Conservation (phyloP, 2,888 invertebrate species). For the Diarsia brunnea region DNA sequence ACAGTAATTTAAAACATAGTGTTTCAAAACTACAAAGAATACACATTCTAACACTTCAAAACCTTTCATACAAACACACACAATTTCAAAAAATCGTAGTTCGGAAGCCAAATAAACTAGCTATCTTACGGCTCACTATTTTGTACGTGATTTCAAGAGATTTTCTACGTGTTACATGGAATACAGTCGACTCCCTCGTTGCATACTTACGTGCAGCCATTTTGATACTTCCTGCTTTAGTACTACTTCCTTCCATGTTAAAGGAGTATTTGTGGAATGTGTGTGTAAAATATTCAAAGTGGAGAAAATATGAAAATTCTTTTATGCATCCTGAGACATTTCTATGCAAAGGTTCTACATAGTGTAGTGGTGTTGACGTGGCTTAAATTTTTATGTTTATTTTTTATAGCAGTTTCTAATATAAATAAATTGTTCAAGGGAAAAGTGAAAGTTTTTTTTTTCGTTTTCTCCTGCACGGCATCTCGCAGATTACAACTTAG, state of each 20-base stretch:
- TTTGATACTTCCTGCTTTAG: slow-evolving; percentile 24
- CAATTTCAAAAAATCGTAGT: slow-evolving; percentile 6
- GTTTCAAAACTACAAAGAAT: too few relatives aligned
- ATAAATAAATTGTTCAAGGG: background rate
- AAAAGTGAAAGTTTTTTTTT: too few relatives aligned
- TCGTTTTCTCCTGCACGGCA: too few relatives aligned
- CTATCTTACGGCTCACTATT: slow-evolving; percentile 20
- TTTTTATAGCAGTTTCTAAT: background rate
- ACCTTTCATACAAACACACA: background rate
- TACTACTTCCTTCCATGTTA: slow-evolving; percentile 30
- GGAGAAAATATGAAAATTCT: slow-evolving; percentile 15
- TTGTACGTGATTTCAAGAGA: slow-evolving; percentile 42
- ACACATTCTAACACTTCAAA: background rate
- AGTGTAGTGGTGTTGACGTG: background rate
- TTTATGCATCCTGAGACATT: background rate
- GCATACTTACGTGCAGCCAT: slow-evolving; percentile 53
- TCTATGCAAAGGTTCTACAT: background rate
- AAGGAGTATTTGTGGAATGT: background rate
- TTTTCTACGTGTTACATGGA: slow-evolving; percentile 18
- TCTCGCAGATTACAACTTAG: too few relatives aligned
- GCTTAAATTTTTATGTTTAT: background rate
- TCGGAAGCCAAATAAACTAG: slow-evolving; percentile 21
- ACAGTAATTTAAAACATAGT: too few relatives aligned
- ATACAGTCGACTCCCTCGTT: slow-evolving; percentile 30
- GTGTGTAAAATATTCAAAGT: slow-evolving; percentile 34